A percentile compares a stretch with the other conserved stretches of the same genome.
These are phyloP conservation scores for Epinotia demarniana DNA, from an alignment of 2,888 invertebrate genomes.

Conservation along the genomic window DNA sequence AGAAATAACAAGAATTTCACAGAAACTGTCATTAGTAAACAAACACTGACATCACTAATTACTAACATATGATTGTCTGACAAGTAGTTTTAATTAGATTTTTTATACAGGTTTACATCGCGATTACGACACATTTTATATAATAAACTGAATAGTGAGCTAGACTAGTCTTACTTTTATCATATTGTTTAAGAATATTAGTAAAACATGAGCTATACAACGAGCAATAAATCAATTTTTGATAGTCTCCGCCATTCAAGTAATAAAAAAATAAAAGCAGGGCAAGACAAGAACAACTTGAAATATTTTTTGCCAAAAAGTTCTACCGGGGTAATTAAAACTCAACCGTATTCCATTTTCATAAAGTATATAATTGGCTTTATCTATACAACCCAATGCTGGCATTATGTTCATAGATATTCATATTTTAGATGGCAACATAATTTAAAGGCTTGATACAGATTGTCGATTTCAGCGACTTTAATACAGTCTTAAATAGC, in stretches of 20 bases:
- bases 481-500: constrained; percentile 28
- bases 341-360: accelerated
- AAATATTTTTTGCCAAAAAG: constrained; percentile 35
- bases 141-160: constrained; percentile 24
- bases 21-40: constrained; percentile 76
- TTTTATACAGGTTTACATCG: constrained; percentile 47
- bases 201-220: constrained; percentile 12
- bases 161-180: constrained; percentile 17
- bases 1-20: constrained; percentile 51
- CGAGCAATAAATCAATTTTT: constrained; percentile 44
- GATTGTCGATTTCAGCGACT: background rate
- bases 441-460: background rate
- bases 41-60: constrained; percentile 82
- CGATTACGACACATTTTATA: constrained; percentile 40
- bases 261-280: constrained; percentile 43
- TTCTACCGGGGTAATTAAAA: background rate
- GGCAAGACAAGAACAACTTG: constrained; percentile 43
- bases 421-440: constrained; percentile 38
- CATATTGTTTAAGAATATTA: constrained; percentile 11
- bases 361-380: constrained; percentile 10
- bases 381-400: background rate
- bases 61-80: constrained; percentile 81
- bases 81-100: constrained; percentile 67
- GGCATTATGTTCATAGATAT: constrained; percentile 10
- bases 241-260: constrained; percentile 42